These are phyloP conservation scores for Lasioglossum morio DNA, from an alignment of 2,888 invertebrate genomes.

Conservation along the genomic window DNA sequence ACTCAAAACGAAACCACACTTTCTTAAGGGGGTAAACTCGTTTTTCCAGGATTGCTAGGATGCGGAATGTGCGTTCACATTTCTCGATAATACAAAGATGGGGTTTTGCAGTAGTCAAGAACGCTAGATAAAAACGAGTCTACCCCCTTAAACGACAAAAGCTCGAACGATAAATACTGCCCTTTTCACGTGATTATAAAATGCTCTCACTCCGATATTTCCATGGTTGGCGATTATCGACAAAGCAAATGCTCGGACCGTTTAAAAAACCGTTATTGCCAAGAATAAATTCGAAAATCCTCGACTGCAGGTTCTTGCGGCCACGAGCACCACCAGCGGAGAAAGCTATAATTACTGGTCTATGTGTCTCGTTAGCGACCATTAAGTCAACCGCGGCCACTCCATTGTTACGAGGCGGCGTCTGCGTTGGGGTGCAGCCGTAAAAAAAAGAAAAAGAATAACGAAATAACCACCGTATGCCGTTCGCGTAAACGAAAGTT, in stretches of 20 bases:
- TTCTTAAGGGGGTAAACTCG: neutral
- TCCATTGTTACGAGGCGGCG: neutral
- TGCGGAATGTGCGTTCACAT: no score
- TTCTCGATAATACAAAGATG: no score
- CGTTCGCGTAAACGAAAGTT: conserved; percentile 8
- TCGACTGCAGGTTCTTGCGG: neutral
- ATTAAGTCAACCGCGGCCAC: conserved; percentile 13
- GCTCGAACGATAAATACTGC: neutral
- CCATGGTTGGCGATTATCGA: neutral
- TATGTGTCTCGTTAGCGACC: neutral
- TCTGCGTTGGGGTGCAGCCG: neutral
- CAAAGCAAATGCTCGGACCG: neutral
- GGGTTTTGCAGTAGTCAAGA: no score
- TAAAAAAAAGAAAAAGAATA: neutral
- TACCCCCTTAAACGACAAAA: neutral
- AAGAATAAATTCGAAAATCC: neutral
- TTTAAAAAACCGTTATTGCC: neutral
- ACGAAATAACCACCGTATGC: neutral
- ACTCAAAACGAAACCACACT: neutral
- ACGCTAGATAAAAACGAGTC: no score
- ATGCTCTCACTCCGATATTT: neutral
- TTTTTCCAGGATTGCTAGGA: no score
- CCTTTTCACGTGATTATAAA: neutral
- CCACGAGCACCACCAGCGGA: neutral
- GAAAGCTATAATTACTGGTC: neutral